A percentile compares a stretch with the other conserved stretches of the same genome.
Conservation (phyloP, 2,888 invertebrate genomes). For the Nematopogon swammerdamellus region DNA sequence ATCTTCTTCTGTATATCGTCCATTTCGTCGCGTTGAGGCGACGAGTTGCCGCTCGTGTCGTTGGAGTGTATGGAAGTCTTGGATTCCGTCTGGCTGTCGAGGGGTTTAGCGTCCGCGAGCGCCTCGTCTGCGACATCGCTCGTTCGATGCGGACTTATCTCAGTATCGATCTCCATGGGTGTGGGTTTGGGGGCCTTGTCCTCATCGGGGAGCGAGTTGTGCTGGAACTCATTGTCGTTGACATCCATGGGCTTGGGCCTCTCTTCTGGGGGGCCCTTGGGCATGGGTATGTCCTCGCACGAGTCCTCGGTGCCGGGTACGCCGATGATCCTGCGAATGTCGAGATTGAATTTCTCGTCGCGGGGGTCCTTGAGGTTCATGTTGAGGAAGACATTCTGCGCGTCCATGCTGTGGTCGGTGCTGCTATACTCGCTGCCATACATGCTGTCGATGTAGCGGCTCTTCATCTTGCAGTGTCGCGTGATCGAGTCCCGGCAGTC, state of each 20-base stretch:
- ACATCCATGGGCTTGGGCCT: conserved; percentile 13
- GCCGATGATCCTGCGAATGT: conserved; percentile 42
- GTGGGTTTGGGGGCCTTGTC: conserved; percentile 37
- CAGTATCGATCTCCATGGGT: conserved; percentile 46
- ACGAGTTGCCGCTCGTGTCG: conserved; percentile 48
- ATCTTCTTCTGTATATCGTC: conserved; percentile 61
- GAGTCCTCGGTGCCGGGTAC: conserved; percentile 32
- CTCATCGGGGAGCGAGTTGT: conserved; percentile 24
- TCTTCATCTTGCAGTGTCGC: conserved; percentile 28
- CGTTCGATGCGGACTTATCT: conserved; percentile 33
- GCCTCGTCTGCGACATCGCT: conserved; percentile 27
- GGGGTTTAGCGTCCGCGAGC: conserved; percentile 2
- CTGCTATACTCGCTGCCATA: conserved; percentile 45
- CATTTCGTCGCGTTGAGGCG: conserved; percentile 53
- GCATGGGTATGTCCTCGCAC: too few species aligned
- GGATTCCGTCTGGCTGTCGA: too few species aligned
- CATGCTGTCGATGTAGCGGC: conserved; percentile 34
- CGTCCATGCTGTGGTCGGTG: conserved; percentile 38
- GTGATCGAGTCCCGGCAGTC: conserved; percentile 22
- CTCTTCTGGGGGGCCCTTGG: too few species aligned
- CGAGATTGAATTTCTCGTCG: conserved; percentile 23
- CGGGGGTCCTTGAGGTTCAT: conserved; percentile 36
- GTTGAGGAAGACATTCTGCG: conserved; percentile 28
- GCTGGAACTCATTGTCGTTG: conserved; percentile 28
- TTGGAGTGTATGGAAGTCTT: conserved; percentile 21